Conservation (phyloP, 2,888 invertebrate species). For the Caenorhabditis panamensis region DNA sequence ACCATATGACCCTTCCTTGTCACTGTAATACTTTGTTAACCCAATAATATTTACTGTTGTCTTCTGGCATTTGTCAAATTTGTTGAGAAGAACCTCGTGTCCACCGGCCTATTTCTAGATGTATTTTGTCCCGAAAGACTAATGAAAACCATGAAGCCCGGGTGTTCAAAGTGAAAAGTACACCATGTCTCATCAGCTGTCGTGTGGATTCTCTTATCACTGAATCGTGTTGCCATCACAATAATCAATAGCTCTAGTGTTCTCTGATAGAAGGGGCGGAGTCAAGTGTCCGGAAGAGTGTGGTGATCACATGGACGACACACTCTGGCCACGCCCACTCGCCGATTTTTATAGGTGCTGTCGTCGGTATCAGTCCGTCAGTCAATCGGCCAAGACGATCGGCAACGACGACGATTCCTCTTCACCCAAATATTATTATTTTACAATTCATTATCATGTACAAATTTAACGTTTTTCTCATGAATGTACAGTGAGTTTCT, state of each 20-base stretch:
- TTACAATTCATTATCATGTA: background rate
- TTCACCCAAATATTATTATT: constrained; percentile 6
- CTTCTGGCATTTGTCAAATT: constrained; percentile 1
- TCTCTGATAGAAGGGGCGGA: constrained; percentile 26
- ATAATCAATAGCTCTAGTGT: constrained; percentile 13
- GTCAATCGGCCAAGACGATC: constrained; percentile 12
- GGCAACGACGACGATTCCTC: constrained; percentile 3
- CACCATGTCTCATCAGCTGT: constrained; percentile 5
- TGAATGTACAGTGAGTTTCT: background rate
- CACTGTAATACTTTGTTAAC: background rate
- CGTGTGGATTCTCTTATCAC: background rate
- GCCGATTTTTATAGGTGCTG: constrained; percentile 50
- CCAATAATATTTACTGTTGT: constrained; percentile 19
- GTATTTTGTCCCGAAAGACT: constrained; percentile 3
- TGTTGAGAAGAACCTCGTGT: too few relatives aligned
- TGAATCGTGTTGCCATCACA: background rate
- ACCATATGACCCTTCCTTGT: background rate
- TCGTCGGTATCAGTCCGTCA: constrained; percentile 19
- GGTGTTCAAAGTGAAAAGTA: constrained; percentile 29
- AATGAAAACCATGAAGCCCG: background rate
- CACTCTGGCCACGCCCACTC: constrained; percentile 28
- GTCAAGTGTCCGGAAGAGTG: constrained; percentile 34
- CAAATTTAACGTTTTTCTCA: background rate
- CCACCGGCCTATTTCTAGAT: background rate
- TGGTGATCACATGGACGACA: constrained; percentile 37